These are phyloP conservation scores for Takifugu ocellatus DNA, from an alignment of 2,797 vertebrate species.

Conservation along the genomic window DNA sequence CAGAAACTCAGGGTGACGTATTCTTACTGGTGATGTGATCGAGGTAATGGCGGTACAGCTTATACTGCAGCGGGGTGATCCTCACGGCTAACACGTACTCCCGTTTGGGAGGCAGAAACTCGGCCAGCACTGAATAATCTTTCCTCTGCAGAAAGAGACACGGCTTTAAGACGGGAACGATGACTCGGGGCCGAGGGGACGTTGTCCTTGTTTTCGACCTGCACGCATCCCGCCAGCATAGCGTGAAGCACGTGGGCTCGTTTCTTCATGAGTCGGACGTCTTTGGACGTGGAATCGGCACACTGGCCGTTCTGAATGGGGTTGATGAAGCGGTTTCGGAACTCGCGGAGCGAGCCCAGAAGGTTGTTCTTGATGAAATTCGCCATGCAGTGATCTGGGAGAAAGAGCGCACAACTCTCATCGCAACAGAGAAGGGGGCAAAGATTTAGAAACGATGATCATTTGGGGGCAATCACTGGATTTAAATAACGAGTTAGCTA, in stretches of 20 bases:
- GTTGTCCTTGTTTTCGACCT: conserved; percentile 71
- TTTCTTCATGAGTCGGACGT: conserved; percentile 96
- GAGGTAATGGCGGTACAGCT: conserved; percentile 88
- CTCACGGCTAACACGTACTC: conserved; percentile 93
- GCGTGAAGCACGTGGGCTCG: conserved; percentile 92
- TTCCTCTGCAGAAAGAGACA: conserved; percentile 76
- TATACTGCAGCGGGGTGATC: conserved; percentile 86
- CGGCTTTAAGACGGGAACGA: neutral
- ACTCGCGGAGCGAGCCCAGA: conserved; percentile 89
- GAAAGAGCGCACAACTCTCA: neutral
- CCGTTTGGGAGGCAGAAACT: conserved; percentile 93
- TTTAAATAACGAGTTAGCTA: neutral
- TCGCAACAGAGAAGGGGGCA: neutral
- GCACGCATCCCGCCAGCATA: conserved; percentile 91
- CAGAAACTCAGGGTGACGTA: neutral
- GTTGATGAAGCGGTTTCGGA: conserved; percentile 95
- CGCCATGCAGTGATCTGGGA: conserved; percentile 96
- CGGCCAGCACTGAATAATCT: conserved; percentile 89
- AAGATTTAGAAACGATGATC: no score
- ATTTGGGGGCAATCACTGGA: no score
- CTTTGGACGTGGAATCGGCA: conserved; percentile 89
- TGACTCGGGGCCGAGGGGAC: no score
- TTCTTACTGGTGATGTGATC: conserved; percentile 83
- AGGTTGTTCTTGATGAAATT: conserved; percentile 97
- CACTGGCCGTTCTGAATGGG: conserved; percentile 97